These are phyloP conservation scores for Gobiocypris rarus DNA, from an alignment of 2,113 vertebrate genomes.

Conservation along the genomic window DNA sequence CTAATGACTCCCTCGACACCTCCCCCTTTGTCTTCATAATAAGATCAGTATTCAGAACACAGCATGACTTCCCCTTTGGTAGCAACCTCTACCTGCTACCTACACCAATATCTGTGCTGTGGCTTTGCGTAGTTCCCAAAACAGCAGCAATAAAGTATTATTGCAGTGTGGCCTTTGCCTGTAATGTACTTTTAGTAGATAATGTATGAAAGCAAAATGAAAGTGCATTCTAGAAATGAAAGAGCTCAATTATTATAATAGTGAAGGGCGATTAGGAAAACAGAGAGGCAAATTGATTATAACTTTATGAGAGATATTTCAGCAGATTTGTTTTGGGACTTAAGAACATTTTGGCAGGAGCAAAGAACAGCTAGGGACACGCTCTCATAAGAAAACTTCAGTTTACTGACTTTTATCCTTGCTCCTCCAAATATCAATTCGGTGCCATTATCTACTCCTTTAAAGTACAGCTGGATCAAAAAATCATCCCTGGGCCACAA, in stretches of 20 bases:
- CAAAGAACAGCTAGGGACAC: not conserved
- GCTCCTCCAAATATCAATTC: not conserved
- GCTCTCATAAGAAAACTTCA: not conserved
- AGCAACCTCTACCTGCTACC: not conserved
- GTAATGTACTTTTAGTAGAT: not conserved
- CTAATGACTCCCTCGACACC: constrained; percentile 9
- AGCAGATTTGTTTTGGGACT: constrained; percentile 21
- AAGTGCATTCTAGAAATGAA: constrained; percentile 15
- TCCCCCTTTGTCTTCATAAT: constrained; percentile 11
- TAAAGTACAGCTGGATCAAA: not conserved
- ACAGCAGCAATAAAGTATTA: not conserved
- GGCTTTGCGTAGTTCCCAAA: not conserved
- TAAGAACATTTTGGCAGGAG: constrained; percentile 27
- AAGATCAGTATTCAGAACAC: constrained; percentile 10
- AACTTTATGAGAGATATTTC: constrained; percentile 11
- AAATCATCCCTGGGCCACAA: not conserved
- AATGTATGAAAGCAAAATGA: constrained; percentile 2
- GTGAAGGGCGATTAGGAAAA: not conserved
- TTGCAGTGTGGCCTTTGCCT: not conserved
- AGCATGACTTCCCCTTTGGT: not conserved
- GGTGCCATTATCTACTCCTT: not conserved
- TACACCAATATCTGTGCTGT: not conserved
- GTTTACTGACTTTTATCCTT: not conserved
- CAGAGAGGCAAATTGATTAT: not conserved
- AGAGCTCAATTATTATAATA: constrained; percentile 9